Base-by-base conservation (phyloP, 2,113 vertebrate genomes). In the Megaceryle torquata region DNA sequence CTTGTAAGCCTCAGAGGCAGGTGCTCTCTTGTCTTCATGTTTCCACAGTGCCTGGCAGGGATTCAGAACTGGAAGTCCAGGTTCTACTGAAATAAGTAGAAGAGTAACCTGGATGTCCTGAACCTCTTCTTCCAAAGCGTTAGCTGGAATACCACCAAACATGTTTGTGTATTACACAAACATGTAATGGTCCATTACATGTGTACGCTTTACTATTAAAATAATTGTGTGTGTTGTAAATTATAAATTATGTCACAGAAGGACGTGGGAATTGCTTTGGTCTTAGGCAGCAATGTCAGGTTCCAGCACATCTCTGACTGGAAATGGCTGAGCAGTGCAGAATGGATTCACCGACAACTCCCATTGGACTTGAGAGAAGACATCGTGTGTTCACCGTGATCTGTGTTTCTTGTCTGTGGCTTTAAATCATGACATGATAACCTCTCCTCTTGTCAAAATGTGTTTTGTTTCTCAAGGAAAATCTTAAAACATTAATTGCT, bases 371-470 rank as follows among this genome's bases (percentile, higher is more conserved):
- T 64, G 29, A 89, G 64, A 90, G 41, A 63, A 91, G 65, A 88
- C 7, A 1, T 91, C 68, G 79, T 67, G 35, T 46, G 78, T 54
- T 78, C 74, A 74, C 12, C 25, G 22, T 72, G 72, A 94, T 94
- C 74, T 80, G 70, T 94, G 72, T 87, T 97, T 96, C 67, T 46
- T 88, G 44, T 59, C 86, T 94, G 41, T 76, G 64, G 43, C 46
- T 94, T 78, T 59, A 81, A 92, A 71, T 59, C 67, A 46, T 56
- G 64, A 65, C 37, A 48, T 35, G 83, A 61, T 91, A 70, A 75
- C 46, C 57, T 33, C 10, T 39, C 28, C 37, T 37, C 31, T 39
- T 87, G 59, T 89, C 93, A 91, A 78, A 82, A 53, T 44, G 6
- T 31, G 41, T 75, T 96, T 53, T 24, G 61, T 75, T 84, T 72